phyloP scores from a whole-genome alignment of 2,888 invertebrate genomes.

The Polymixis flavicincta region DNA sequence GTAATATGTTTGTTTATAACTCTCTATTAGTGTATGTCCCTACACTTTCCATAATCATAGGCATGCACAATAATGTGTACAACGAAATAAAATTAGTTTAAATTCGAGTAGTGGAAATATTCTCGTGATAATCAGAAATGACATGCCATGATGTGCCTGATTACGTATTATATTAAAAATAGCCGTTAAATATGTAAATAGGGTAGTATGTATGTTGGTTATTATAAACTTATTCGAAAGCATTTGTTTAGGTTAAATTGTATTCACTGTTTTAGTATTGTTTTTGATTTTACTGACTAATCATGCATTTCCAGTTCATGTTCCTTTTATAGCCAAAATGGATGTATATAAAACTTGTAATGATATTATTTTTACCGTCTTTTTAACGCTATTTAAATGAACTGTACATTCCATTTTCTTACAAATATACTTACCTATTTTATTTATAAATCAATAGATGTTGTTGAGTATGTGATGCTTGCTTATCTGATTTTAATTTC shows the following conservation, averaged over 20 bases:
- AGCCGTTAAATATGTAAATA: conserved; percentile 63
- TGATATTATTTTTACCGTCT: conserved; percentile 50
- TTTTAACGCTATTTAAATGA: conserved; percentile 69
- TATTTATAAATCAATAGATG: conserved; percentile 42
- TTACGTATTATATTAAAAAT: conserved; percentile 65
- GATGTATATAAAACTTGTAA: conserved; percentile 62
- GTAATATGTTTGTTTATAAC: conserved; percentile 44
- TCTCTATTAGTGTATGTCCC: conserved; percentile 45
- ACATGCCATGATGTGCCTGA: conserved; percentile 84
- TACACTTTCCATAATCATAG: conserved; percentile 34
- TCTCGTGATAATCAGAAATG: conserved; percentile 67
- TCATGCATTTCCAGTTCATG: conserved; percentile 73
- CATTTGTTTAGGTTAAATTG: conserved; percentile 61
- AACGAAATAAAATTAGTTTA: conserved; percentile 57
- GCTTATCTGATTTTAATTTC: conserved; percentile 34
- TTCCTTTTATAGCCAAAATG: conserved; percentile 77
- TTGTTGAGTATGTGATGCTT: conserved; percentile 40
- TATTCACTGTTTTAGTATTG: conserved; percentile 55
- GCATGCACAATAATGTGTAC: conserved; percentile 40
- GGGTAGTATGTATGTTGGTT: conserved; percentile 26
- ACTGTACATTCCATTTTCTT: conserved; percentile 81
- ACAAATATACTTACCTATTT: conserved; percentile 40
- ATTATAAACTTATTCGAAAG: conserved; percentile 18
- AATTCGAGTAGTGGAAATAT: conserved; percentile 54
- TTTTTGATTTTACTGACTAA: conserved; percentile 59